These are phyloP conservation scores for Mystacornis crossleyi DNA, from an alignment of 2,113 vertebrate genomes.

Conservation along the genomic window DNA sequence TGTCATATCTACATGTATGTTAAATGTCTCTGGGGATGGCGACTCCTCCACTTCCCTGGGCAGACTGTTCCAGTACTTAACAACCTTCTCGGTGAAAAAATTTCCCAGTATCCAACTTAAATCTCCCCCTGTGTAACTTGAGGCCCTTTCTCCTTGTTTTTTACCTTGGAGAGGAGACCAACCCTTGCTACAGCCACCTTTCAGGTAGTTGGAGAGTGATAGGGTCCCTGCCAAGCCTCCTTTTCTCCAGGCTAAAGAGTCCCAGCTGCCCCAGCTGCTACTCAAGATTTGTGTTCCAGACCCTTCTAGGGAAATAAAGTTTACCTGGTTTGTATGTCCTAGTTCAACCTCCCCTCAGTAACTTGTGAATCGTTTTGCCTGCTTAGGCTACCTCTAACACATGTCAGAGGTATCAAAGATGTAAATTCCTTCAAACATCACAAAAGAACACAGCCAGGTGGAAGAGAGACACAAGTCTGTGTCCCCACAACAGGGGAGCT, in stretches of 20 bases:
- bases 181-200: fast-evolving
- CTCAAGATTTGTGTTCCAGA: not conserved
- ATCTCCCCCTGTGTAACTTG: not conserved
- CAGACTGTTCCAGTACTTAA: not conserved
- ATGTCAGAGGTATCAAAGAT: not conserved
- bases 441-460: not conserved
- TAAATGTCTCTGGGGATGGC: fast-evolving
- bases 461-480: not conserved
- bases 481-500: not conserved
- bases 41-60: not conserved
- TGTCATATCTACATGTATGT: not conserved
- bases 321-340: not conserved
- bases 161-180: not conserved
- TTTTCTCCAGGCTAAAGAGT: not conserved
- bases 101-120: not conserved
- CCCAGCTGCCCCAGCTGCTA: not conserved
- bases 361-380: not conserved
- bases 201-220: not conserved
- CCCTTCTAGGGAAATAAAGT: not conserved
- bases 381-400: not conserved
- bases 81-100: not conserved
- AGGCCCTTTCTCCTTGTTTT: not conserved
- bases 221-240: not conserved
- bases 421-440: not conserved
- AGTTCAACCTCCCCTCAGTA: not conserved